Base-by-base conservation (phyloP, 2,888 invertebrate species). In the Parapristionchus giblindavisi region DNA sequence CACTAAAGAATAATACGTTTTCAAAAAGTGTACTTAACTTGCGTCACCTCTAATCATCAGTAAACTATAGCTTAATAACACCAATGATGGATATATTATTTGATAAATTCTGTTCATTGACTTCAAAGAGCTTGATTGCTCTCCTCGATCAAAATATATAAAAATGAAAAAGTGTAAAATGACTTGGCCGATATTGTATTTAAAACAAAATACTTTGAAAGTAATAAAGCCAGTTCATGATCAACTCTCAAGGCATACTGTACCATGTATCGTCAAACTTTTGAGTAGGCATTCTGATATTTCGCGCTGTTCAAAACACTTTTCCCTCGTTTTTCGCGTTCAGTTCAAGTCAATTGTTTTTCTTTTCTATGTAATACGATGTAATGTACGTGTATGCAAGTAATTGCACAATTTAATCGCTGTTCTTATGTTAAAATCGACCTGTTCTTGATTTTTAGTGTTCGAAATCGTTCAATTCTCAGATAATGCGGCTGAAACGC, bases 401-500 rank as follows among this genome's bases (percentile, higher is more conserved):
- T n/a, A n/a, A n/a, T n/a, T n/a, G n/a, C n/a, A n/a, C n/a, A n/a
- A n/a, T n/a, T 58, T 32, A 4, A 58, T 21, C 58, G 6, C n/a
- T 24, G 54, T 27, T 54, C 54, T 27, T 58, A 21, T 21, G 24
- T 21, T 38, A 8, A 29, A 24, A 21, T 8, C 2, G n/a, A 36
- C 1, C 4, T 36, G 34, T 36, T 36, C n/a, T 1, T 21, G n/a
- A 38, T 36, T 58, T 58, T 34, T 58, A 32, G 0, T 3, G 4
- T 51, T 51, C 51, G 4, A 5, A 14, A 21, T 56, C 6, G 32
- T 3, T 34, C 0, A 2, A 24, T 38, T 0, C 61, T 4, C 66
- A 11, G 21, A 48, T 48, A 6, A 72, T 72, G 72, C 40, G 72
- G 51, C 58, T 60, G 40, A 58, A 72, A 48, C 58, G 72, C 14